Conservation (phyloP, 1,140 invertebrate genomes). For the Apolygus lucorum region DNA sequence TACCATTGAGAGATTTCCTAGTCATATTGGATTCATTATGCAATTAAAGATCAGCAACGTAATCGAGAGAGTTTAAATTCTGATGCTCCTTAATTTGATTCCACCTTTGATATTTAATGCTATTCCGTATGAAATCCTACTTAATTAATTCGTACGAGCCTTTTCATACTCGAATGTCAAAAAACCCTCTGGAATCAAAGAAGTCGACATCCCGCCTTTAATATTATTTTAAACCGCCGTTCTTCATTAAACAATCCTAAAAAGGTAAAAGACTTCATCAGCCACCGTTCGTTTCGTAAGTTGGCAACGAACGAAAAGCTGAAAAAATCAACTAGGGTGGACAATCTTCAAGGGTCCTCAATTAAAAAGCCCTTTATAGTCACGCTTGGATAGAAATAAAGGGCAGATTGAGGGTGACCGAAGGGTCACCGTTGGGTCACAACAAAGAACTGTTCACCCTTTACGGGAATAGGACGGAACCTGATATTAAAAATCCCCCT, state of each 20-base stretch:
- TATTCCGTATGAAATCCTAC: no score
- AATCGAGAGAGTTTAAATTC: no score
- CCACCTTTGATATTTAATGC: no score
- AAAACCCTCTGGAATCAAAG: no score
- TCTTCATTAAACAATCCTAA: neutral
- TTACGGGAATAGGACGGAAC: neutral
- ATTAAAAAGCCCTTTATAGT: conserved; percentile 15
- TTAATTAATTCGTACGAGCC: no score
- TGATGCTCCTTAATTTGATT: no score
- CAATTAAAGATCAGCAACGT: no score
- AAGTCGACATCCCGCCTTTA: neutral
- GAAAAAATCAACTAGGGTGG: neutral
- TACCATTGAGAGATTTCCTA: no score
- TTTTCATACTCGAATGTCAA: no score
- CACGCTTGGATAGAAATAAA: conserved; percentile 6
- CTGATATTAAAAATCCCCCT: conserved; percentile 10
- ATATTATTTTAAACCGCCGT: neutral
- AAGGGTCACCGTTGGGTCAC: neutral
- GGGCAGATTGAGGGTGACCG: conserved; percentile 8
- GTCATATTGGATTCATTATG: no score
- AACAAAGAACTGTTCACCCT: conserved; percentile 2
- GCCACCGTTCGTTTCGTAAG: neutral
- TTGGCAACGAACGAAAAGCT: neutral
- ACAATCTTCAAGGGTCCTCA: neutral
- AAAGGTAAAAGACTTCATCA: neutral